These are phyloP conservation scores for Agrotis exclamationis DNA, from an alignment of 2,888 invertebrate genomes.

Conservation along the genomic window DNA sequence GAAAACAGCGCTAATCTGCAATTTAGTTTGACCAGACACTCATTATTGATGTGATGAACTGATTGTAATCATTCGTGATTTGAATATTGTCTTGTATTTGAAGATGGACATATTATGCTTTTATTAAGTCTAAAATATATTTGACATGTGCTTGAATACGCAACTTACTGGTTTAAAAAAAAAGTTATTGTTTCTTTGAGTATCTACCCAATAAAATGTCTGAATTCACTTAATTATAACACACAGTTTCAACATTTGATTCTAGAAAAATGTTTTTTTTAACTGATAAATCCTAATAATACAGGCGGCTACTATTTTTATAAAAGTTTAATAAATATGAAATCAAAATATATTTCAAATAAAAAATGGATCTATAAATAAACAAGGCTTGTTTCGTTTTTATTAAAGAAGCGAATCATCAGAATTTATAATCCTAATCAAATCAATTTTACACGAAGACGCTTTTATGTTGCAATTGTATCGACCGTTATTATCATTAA, in stretches of 20 bases:
- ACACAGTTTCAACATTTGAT: too few relatives aligned
- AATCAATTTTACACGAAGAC: conserved; percentile 41
- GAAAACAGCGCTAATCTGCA: background rate
- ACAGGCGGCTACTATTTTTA: too few relatives aligned
- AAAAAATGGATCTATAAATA: background rate
- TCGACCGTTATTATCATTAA: conserved; percentile 42
- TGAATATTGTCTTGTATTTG: conserved; percentile 28
- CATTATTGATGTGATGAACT: conserved; percentile 13
- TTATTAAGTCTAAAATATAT: too few relatives aligned
- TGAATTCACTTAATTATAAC: too few relatives aligned
- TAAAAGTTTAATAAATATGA: background rate
- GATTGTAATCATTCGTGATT: conserved; percentile 15
- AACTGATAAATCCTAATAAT: too few relatives aligned
- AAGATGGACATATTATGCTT: too few relatives aligned
- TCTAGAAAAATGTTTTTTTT: too few relatives aligned
- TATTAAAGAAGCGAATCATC: conserved; percentile 4
- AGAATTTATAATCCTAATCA: conserved; percentile 49
- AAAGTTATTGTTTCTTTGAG: too few relatives aligned
- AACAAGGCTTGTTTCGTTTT: background rate
- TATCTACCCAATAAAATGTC: too few relatives aligned
- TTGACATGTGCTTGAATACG: background rate
- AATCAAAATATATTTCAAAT: too few relatives aligned
- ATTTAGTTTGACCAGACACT: background rate
- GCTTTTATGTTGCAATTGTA: conserved; percentile 28
- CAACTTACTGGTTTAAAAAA: background rate